Evolutionary conservation across 2,888 invertebrate genomes (phyloP), one percentile per base, ranked within the genome.

Genomic region (Tigriopus californicus): DNA sequence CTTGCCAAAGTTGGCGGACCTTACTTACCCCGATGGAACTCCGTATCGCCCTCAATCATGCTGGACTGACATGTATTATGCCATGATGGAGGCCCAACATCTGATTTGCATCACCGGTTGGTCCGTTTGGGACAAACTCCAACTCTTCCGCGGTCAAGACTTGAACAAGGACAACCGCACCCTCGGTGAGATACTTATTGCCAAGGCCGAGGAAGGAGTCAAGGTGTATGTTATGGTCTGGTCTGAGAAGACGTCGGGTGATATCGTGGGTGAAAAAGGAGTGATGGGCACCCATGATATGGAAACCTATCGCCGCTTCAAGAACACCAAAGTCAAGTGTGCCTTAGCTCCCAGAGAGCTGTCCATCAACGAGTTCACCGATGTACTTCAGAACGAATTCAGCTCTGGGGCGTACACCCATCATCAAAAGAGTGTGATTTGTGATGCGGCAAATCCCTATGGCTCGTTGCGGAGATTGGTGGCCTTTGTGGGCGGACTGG

Each of bases 281-380:
- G 40, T 62, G 22, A 64, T 64, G 64, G 62, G 63, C 53, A 64
- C 64, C 33, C 60, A 64, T 57, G 64, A 64, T 47, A 63, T 63
- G 54, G 64, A 63, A 44, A 64, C 64, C 10, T 41, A 40, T 24
- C 60, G 61, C 41, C 63, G 62, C 46, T 63, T 64, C 60, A 58
- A 58, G 33, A 60, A 60, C 2, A 61, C 62, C 12, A 58, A 58
- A 46, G 58, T 58, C 18, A 11, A 18, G 8, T 58, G 58, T 58
- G 58, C 58, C 18, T 46, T 58, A 13, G 49, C 58, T 3, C 58
- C 58, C n/a, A 48, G 58, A 48, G 58, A 58, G 18, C 18, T 58
- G 8, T 24, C 22, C 13, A 15, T 48, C 33, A 46, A 58, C 12
- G 58, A 58, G 58, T 25, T 58, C 3, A 58, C 62, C 58, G 60